A percentile compares a stretch with the other conserved stretches of the same genome.
Evolutionary conservation across 92 coral and sea anemone species (phyloP).

Genomic region (Siderastrea radians): DNA sequence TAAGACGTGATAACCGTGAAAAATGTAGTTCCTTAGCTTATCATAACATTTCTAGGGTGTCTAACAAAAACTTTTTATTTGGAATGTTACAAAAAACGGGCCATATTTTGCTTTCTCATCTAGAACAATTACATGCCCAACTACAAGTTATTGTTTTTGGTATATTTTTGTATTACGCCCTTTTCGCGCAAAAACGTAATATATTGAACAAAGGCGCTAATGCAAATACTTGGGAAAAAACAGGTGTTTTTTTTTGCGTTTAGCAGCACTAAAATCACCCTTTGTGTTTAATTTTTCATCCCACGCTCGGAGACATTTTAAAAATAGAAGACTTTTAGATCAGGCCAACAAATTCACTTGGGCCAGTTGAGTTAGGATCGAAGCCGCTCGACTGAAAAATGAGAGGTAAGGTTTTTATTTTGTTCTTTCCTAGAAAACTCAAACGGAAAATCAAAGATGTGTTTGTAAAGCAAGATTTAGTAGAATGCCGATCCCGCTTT

Average conservation of each 20-base stretch:
- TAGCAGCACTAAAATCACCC: conserved; percentile 23
- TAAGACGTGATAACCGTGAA: not conserved
- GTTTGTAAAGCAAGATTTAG: not conserved
- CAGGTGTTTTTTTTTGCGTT: conserved; percentile 63
- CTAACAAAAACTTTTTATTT: not conserved
- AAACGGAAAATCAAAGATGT: not conserved
- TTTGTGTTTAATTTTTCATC: conserved; percentile 15
- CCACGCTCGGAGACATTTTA: conserved; percentile 21
- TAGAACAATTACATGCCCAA: conserved; percentile 3
- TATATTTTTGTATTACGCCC: not conserved
- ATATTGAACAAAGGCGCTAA: conserved; percentile 34
- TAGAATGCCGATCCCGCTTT: not conserved
- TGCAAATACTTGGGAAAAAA: conserved; percentile 70
- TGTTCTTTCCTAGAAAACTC: not conserved
- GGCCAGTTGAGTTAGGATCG: not conserved
- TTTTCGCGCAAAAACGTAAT: conserved; percentile 24
- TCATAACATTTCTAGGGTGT: conserved; percentile 8
- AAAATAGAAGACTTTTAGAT: not conserved
- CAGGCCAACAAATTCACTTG: not conserved
- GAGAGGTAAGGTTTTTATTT: conserved; percentile 18
- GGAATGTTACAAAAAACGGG: not conserved
- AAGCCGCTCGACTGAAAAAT: conserved; percentile 1
- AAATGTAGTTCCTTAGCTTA: not conserved
- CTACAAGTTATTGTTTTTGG: not conserved
- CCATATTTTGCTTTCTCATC: conserved; percentile 37